phyloP scores from a whole-genome alignment of 2,797 vertebrate genomes.

The Coilia nasus region DNA sequence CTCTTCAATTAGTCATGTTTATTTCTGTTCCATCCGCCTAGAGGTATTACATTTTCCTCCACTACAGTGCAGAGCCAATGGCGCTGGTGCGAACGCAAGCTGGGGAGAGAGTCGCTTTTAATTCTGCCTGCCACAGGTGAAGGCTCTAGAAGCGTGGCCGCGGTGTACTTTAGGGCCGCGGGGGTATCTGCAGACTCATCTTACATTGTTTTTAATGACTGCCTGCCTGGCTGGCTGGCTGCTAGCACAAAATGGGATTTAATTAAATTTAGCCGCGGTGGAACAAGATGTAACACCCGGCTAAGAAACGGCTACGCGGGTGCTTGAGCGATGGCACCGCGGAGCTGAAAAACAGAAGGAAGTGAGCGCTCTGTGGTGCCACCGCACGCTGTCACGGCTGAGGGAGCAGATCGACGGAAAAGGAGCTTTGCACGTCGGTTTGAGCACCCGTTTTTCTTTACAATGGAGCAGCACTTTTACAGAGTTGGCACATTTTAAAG shows the following conservation, averaged over 20 bases:
- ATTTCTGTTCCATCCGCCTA: background rate
- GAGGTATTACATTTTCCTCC: background rate
- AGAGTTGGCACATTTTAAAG: background rate
- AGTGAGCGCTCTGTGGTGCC: background rate
- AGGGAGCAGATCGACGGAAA: background rate
- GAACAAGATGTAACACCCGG: background rate
- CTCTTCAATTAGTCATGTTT: background rate
- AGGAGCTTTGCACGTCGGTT: background rate
- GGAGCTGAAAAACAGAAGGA: background rate
- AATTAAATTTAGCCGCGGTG: background rate
- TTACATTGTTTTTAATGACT: conserved; percentile 11
- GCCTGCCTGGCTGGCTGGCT: background rate
- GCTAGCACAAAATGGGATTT: background rate
- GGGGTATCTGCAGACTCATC: background rate
- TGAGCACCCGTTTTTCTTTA: background rate
- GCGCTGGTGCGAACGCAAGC: background rate
- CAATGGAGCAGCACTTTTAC: background rate
- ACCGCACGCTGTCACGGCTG: background rate
- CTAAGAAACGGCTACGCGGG: background rate
- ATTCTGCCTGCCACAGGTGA: background rate
- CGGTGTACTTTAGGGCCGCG: background rate
- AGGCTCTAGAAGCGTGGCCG: background rate
- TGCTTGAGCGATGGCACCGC: no score
- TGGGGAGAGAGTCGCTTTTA: background rate
- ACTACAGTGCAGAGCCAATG: background rate